Evolutionary conservation across 2,797 vertebrate species (phyloP), one percentile per base, ranked within the genome.

Genomic region (Sphenopsis melanotis): DNA sequence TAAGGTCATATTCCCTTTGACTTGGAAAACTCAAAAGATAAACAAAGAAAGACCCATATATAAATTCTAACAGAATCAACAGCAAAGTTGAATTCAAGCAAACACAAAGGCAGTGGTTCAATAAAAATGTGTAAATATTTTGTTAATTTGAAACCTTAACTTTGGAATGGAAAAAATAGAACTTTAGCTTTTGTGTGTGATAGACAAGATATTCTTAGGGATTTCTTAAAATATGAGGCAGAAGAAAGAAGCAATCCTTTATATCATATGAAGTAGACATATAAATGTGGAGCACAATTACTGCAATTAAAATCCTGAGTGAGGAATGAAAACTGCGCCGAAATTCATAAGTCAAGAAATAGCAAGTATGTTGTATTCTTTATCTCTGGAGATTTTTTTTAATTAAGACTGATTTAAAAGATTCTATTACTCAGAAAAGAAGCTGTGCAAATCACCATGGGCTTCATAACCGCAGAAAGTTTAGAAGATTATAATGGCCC

Each of bases 341-440:
- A 87, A 90, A 87, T 36, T 44, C 32, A 12, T 37, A 72, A 79
- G 20, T 65, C 13, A 34, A 41, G 53, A 42, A 72, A 81, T 30
- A 4, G 34, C 12, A 90, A 79, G 11, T 61, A n/a, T 47, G 12
- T 14, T 65, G 21, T 15, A n/a, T 83, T 71, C 24, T 83, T 56
- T 80, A 56, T 57, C 57, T 83, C 72, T 64, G 17, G n/a, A 91
- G 87, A 63, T 46, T 60, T 87, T 91, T 89, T 93, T 91, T 42
- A 90, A 96, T 93, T 94, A 93, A 93, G 61, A 78, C n/a, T 89
- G 65, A 57, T 90, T 82, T 82, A 47, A 89, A 88, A 90, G 12
- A 60, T n/a, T 13, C 8, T 71, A 30, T 85, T 91, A 75, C 84
- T 93, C n/a, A 65, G 57, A 89, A 57, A 81, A 50, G 37, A 81